phyloP scores from a whole-genome alignment of 1,140 invertebrate genomes.

The Atopsyche davidsoni region DNA sequence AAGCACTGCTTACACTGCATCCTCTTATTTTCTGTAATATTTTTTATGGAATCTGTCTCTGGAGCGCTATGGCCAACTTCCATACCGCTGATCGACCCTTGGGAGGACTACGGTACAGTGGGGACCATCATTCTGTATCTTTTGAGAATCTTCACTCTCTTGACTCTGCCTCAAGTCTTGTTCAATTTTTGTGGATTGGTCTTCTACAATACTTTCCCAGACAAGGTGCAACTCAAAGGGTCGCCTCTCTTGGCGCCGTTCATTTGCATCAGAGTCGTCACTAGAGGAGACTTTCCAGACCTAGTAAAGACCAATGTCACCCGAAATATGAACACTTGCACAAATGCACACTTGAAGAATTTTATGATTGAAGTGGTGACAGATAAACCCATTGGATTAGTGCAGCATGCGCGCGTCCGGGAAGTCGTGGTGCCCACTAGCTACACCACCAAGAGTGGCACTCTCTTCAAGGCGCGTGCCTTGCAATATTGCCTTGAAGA shows the following conservation, averaged over 20 bases:
- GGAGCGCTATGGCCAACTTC: slow-evolving; percentile 68
- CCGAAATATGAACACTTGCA: slow-evolving; percentile 84
- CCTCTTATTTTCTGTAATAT: slow-evolving; percentile 67
- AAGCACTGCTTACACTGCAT: slow-evolving; percentile 64
- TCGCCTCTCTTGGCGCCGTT: slow-evolving; percentile 90
- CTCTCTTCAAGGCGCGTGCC: slow-evolving; percentile 91
- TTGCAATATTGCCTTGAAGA: slow-evolving; percentile 95
- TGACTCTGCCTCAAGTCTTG: slow-evolving; percentile 83
- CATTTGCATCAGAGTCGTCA: slow-evolving; percentile 92
- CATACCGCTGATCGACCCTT: slow-evolving; percentile 66
- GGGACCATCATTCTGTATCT: slow-evolving; percentile 70
- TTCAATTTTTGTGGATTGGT: slow-evolving; percentile 89
- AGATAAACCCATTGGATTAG: slow-evolving; percentile 77
- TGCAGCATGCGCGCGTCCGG: slow-evolving; percentile 64
- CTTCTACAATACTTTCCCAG: slow-evolving; percentile 92
- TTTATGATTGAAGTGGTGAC: slow-evolving; percentile 97
- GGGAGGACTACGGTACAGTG: slow-evolving; percentile 69
- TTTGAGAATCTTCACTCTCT: slow-evolving; percentile 73
- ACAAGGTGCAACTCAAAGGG: slow-evolving; percentile 84
- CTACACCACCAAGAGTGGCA: slow-evolving; percentile 84
- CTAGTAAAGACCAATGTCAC: slow-evolving; percentile 84
- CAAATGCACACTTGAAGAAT: slow-evolving; percentile 87
- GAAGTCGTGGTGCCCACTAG: slow-evolving; percentile 82
- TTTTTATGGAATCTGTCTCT: slow-evolving; percentile 70
- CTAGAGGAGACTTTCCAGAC: slow-evolving; percentile 90